Conservation (phyloP, 2,797 vertebrate genomes). For the Moxostoma hubbsi region DNA sequence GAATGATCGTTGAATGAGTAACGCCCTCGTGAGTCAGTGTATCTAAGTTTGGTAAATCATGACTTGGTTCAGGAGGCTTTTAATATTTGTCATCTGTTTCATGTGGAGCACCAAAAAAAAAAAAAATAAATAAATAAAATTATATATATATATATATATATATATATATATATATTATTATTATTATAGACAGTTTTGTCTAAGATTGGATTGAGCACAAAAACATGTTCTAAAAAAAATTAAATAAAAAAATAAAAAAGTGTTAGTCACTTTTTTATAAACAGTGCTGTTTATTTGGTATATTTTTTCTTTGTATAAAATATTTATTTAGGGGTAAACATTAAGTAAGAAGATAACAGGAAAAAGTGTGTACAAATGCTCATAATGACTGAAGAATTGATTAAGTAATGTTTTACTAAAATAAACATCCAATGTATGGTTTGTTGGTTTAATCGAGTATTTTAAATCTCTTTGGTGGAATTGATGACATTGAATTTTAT, state of each 20-base stretch:
- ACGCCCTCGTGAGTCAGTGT: constrained; percentile 40
- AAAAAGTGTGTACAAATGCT: too few relatives aligned
- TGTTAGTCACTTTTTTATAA: too few relatives aligned
- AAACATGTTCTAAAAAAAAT: constrained; percentile 32
- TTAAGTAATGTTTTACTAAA: too few relatives aligned
- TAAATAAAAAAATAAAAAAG: too few relatives aligned
- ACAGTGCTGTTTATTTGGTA: not conserved
- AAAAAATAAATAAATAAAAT: too few relatives aligned
- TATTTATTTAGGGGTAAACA: constrained; percentile 27
- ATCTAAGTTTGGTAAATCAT: constrained; percentile 40
- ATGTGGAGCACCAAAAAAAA: constrained; percentile 46
- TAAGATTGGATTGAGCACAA: constrained; percentile 28
- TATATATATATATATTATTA: too few relatives aligned
- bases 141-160: too few relatives aligned
- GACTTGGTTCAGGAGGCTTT: constrained; percentile 17
- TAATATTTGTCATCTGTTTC: constrained; percentile 43
- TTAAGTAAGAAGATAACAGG: not conserved
- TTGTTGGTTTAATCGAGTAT: too few relatives aligned
- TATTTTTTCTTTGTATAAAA: not conserved
- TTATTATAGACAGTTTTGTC: constrained; percentile 25
- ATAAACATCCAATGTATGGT: too few relatives aligned
- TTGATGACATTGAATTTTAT: too few relatives aligned
- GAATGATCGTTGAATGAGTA: constrained; percentile 34
- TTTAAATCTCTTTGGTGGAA: too few relatives aligned
- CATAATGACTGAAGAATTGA: too few relatives aligned